Percentiles rank a stretch among this genome's conserved stretches.
These are phyloP conservation scores for Ceratoteleas bidentatus DNA, from an alignment of 1,140 invertebrate genomes.

Conservation along the genomic window DNA sequence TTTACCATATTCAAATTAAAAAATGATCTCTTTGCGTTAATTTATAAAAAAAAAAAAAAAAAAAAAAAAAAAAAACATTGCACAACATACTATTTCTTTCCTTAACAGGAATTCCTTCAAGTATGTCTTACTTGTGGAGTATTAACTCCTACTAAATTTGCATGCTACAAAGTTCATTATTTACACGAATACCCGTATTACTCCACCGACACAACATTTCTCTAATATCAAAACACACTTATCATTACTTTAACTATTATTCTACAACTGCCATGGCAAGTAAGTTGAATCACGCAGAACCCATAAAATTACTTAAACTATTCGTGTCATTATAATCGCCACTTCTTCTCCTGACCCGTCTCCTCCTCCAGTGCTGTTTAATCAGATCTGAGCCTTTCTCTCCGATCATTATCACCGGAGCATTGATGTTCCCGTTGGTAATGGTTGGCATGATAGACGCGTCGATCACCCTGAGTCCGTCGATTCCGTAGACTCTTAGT, in stretches of 20 bases:
- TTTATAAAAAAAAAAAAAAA: too few species aligned
- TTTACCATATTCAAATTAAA: too few species aligned
- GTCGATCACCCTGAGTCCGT: slow-evolving; percentile 89
- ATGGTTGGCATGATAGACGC: slow-evolving; percentile 91
- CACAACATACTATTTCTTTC: too few species aligned
- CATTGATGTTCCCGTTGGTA: slow-evolving; percentile 92
- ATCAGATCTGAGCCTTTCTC: slow-evolving; percentile 95
- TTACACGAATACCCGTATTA: slow-evolving; percentile 25
- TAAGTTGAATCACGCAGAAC: too few species aligned
- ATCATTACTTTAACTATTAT: background rate
- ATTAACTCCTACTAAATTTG: too few species aligned
- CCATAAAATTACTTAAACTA: background rate
- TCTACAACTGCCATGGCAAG: too few species aligned
- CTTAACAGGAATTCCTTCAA: too few species aligned
- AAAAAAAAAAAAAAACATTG: too few species aligned
- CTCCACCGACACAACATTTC: slow-evolving; percentile 3
- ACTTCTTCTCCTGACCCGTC: slow-evolving; percentile 33
- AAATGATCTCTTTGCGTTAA: too few species aligned
- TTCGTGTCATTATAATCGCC: background rate
- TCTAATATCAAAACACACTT: slow-evolving; percentile 25
- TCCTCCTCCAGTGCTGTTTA: slow-evolving; percentile 80
- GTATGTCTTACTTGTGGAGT: too few species aligned
- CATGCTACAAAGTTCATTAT: background rate
- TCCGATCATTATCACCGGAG: slow-evolving; percentile 94
- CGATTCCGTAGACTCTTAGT: slow-evolving; percentile 88